Conservation (phyloP, 2,113 vertebrate species). For the Cervus canadensis region DNA sequence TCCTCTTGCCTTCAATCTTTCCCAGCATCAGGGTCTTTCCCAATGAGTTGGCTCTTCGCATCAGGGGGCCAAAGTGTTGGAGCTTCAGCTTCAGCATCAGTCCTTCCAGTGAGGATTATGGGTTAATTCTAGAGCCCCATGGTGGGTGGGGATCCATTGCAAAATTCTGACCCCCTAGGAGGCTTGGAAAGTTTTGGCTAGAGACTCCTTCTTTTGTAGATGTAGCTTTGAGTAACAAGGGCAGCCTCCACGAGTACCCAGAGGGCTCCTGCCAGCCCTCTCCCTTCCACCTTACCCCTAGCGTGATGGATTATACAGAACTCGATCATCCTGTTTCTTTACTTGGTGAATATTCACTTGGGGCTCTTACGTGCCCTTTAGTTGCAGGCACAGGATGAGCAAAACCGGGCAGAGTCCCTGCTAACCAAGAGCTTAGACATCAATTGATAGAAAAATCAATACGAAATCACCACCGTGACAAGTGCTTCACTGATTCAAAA, state of each 20-base stretch:
- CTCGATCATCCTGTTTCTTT: accelerated
- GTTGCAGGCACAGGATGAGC: neutral
- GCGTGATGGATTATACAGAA: accelerated
- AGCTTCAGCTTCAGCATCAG: neutral
- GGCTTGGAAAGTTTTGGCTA: neutral
- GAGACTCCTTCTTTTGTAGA: neutral
- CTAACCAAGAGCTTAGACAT: neutral
- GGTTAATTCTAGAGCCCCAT: neutral
- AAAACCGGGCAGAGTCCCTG: neutral
- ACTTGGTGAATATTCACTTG: neutral
- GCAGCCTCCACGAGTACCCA: accelerated
- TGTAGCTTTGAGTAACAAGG: neutral
- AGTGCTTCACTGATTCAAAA: neutral
- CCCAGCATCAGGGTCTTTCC: neutral
- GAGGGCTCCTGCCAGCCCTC: neutral
- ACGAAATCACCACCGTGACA: neutral
- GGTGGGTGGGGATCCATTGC: neutral
- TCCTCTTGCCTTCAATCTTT: neutral
- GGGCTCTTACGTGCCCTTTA: neutral
- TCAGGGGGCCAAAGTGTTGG: neutral
- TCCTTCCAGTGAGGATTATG: neutral
- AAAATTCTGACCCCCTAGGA: neutral
- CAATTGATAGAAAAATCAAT: neutral
- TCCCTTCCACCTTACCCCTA: neutral
- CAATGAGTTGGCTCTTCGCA: neutral